These are phyloP conservation scores for Myocastor coypus DNA, from an alignment of 2,113 vertebrate genomes.

Conservation along the genomic window DNA sequence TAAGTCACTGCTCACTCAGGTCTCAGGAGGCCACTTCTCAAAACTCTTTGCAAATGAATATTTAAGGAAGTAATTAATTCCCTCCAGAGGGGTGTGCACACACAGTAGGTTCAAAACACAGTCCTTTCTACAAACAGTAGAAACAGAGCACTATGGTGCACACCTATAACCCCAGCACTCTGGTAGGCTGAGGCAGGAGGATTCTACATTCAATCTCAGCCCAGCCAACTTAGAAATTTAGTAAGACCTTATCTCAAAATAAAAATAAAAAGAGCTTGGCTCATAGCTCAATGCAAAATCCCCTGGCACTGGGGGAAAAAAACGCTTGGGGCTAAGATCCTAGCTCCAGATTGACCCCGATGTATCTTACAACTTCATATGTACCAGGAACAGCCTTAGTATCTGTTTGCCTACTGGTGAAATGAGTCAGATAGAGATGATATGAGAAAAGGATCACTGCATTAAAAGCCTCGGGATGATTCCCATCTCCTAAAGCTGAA, in stretches of 20 bases:
- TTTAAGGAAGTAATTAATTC: not conserved
- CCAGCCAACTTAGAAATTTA: not conserved
- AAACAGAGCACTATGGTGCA: not conserved
- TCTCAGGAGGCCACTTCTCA: not conserved
- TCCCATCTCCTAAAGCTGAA: not conserved
- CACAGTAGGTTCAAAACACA: not conserved
- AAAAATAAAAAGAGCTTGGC: not conserved
- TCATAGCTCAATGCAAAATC: not conserved
- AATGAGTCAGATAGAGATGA: not conserved
- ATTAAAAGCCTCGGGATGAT: not conserved
- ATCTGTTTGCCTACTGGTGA: not conserved
- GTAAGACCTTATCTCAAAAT: not conserved
- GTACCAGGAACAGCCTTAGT: not conserved
- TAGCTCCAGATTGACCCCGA: not conserved
- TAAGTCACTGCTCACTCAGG: not conserved
- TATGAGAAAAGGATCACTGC: fast-evolving
- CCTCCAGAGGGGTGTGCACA: not conserved
- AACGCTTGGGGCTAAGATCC: not conserved
- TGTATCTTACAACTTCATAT: not conserved
- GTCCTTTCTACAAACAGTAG: not conserved
- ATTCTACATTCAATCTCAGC: not conserved
- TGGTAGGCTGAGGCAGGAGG: not conserved
- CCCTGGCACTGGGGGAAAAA: not conserved
- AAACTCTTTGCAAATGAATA: not conserved
- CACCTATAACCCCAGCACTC: not conserved